Evolutionary conservation across 1,140 invertebrate genomes (phyloP).

Genomic region (Anoplophora glabripennis): DNA sequence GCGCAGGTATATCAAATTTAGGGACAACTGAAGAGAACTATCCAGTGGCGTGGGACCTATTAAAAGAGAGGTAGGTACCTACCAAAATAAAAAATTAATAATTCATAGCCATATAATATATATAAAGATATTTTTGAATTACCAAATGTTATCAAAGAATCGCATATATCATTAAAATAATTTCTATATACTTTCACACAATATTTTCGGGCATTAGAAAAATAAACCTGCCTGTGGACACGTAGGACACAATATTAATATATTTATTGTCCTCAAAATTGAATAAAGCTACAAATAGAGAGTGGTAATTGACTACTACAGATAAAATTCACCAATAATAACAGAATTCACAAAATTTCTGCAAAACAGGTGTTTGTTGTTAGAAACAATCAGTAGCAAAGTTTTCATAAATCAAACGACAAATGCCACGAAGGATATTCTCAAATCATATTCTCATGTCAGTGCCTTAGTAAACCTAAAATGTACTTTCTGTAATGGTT

Average conservation of each 20-base stretch:
- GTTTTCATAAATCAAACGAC: background rate
- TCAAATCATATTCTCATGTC: no score
- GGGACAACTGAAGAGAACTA: conserved; percentile 6
- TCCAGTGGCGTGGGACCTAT: conserved; percentile 8
- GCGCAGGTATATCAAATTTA: conserved; percentile 3
- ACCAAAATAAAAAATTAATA: no score
- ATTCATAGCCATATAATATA: no score
- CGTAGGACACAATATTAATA: conserved; percentile 10
- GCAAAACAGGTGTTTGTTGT: conserved; percentile 6
- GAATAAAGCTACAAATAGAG: conserved; percentile 9
- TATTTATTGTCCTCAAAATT: conserved; percentile 17
- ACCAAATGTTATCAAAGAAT: conserved; percentile 12
- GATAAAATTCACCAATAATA: conserved; percentile 2
- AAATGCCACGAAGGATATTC: no score
- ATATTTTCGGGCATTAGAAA: conserved; percentile 7
- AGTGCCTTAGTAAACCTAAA: no score
- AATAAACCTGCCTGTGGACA: conserved; percentile 3
- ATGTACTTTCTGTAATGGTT: no score
- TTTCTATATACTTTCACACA: conserved; percentile 7
- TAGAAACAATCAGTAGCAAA: conserved; percentile 9
- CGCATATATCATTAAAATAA: background rate
- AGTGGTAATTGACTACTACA: conserved; percentile 19
- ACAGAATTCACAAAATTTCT: conserved; percentile 6
- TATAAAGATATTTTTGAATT: conserved; percentile 18
- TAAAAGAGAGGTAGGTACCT: conserved; percentile 11